Evolutionary conservation across 2,113 vertebrate genomes (phyloP).

Genomic region (Silurus glanis): DNA sequence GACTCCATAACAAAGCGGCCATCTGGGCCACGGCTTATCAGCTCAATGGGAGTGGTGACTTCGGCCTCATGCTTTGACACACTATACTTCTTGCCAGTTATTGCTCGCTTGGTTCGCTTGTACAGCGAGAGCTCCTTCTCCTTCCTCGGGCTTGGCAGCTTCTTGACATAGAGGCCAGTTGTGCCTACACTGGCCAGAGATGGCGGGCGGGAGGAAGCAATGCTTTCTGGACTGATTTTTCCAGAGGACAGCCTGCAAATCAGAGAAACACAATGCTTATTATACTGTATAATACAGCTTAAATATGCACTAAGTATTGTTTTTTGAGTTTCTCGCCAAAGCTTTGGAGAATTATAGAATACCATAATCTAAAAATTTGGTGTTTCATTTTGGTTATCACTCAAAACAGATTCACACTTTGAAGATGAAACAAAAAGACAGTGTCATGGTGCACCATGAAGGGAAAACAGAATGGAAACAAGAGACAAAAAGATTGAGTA

Average conservation of each 20-base stretch:
- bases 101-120: slow-evolving; percentile 97
- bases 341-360: neutral
- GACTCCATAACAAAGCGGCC: slow-evolving; percentile 93
- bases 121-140: slow-evolving; percentile 95
- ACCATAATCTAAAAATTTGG: neutral
- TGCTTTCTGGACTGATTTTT: slow-evolving; percentile 98
- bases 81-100: slow-evolving; percentile 97
- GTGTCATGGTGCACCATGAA: slow-evolving; percentile 46
- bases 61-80: slow-evolving; percentile 95
- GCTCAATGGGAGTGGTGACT: slow-evolving; percentile 92
- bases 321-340: neutral
- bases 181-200: slow-evolving; percentile 90
- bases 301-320: neutral
- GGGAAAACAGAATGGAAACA: slow-evolving; percentile 43
- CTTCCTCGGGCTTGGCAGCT: slow-evolving; percentile 87
- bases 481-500: slow-evolving; percentile 33
- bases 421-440: slow-evolving; percentile 35
- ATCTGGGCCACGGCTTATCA: slow-evolving; percentile 94
- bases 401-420: slow-evolving; percentile 12
- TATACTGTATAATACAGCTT: neutral
- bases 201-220: slow-evolving; percentile 86
- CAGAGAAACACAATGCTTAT: slow-evolving; percentile 56
- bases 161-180: slow-evolving; percentile 85
- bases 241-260: slow-evolving; percentile 89
- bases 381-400: slow-evolving; percentile 16